Percentiles rank a stretch among this genome's conserved stretches.
Evolutionary conservation across 2,888 invertebrate species (phyloP).

Genomic region (Coelinius sp.): DNA sequence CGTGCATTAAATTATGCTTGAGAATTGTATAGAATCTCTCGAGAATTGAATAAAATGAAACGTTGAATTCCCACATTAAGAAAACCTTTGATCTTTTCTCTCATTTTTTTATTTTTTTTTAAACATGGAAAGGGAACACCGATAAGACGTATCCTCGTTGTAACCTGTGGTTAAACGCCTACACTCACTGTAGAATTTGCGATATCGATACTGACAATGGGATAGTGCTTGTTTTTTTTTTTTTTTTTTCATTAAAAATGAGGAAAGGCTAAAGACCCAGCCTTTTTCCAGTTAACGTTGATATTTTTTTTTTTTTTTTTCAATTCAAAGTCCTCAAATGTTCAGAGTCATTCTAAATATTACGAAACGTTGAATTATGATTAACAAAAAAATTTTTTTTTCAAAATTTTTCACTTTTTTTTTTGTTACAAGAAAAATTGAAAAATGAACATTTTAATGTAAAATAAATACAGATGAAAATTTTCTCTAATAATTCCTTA

Average conservation of each 20-base stretch:
- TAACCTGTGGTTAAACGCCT: conserved; percentile 33
- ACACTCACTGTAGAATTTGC: conserved; percentile 25
- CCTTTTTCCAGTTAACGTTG: conserved; percentile 8
- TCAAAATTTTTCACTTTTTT: no score
- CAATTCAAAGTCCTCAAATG: conserved; percentile 10
- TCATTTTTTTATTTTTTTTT: neutral
- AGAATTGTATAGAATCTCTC: neutral
- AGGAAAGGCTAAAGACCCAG: conserved; percentile 18
- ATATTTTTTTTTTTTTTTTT: conserved; percentile 17
- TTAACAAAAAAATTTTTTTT: neutral
- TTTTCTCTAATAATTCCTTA: neutral
- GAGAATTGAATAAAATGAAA: neutral
- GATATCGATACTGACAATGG: conserved; percentile 22
- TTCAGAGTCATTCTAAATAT: neutral
- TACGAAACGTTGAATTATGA: neutral
- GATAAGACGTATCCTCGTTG: conserved; percentile 14
- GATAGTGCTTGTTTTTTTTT: conserved; percentile 16
- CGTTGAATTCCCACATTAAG: conserved; percentile 5
- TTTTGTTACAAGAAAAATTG: no score
- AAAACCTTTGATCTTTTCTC: neutral
- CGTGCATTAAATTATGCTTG: conserved; percentile 27
- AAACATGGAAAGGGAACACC: conserved; percentile 7
- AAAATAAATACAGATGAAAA: neutral
- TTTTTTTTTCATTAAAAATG: conserved; percentile 5
- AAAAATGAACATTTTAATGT: no score